phyloP scores from a whole-genome alignment of 2,888 invertebrate species.

The Drosophila phalerata region DNA sequence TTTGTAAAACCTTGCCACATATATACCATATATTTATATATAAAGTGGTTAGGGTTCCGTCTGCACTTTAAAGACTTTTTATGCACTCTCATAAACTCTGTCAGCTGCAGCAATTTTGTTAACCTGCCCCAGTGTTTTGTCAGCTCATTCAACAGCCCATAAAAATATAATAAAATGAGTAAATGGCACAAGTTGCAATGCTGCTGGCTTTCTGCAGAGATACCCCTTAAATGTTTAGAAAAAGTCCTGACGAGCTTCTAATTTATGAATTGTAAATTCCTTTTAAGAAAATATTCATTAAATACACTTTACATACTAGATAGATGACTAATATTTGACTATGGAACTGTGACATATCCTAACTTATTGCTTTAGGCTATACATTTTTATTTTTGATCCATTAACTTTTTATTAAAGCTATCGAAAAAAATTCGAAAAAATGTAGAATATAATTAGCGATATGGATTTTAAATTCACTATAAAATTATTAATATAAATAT shows the following conservation, averaged over 20 bases:
- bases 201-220: background rate
- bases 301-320: too few relatives aligned
- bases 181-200: conserved; percentile 7
- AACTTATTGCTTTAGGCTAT: too few relatives aligned
- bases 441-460: too few relatives aligned
- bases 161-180: conserved; percentile 50
- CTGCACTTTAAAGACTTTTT: conserved; percentile 44
- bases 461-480: too few relatives aligned
- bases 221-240: conserved; percentile 10
- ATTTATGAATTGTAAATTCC: background rate
- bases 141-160: conserved; percentile 59
- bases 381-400: too few relatives aligned
- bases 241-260: background rate
- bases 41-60: conserved; percentile 20
- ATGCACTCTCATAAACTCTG: conserved; percentile 55
- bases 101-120: conserved; percentile 52
- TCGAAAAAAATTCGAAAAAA: too few relatives aligned
- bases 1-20: background rate
- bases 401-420: too few relatives aligned
- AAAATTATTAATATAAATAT: too few relatives aligned
- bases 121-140: conserved; percentile 49
- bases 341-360: too few relatives aligned
- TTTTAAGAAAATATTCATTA: too few relatives aligned
- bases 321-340: too few relatives aligned
- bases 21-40: conserved; percentile 6